These are phyloP conservation scores for Miltochrista miniata DNA, from an alignment of 2,888 invertebrate species.

Conservation along the genomic window DNA sequence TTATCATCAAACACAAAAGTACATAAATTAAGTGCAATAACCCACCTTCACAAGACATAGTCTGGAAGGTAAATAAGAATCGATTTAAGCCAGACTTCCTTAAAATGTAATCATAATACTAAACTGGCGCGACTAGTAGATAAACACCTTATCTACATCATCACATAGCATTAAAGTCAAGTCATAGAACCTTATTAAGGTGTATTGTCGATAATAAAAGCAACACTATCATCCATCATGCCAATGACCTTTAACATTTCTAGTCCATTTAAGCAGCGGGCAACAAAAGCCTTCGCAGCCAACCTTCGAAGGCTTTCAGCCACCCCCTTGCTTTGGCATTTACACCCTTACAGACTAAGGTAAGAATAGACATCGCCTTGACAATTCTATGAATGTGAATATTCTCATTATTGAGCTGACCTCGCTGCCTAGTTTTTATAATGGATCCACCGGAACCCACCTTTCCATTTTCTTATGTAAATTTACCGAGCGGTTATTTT, in stretches of 20 bases:
- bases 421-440: constrained; percentile 62
- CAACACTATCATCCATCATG: constrained; percentile 55
- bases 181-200: constrained; percentile 43
- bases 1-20: too few relatives aligned
- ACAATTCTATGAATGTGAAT: constrained; percentile 31
- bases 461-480: constrained; percentile 52
- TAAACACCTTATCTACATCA: constrained; percentile 21
- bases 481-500: too few relatives aligned
- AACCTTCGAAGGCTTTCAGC: constrained; percentile 31
- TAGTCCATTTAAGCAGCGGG: constrained; percentile 46
- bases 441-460: constrained; percentile 51
- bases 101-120: too few relatives aligned
- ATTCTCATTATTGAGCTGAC: constrained; percentile 47
- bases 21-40: too few relatives aligned
- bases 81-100: too few relatives aligned
- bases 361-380: constrained; percentile 24
- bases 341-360: constrained; percentile 28
- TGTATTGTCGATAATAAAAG: constrained; percentile 39
- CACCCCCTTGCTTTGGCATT: constrained; percentile 29
- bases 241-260: constrained; percentile 61
- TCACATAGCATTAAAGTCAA: constrained; percentile 9
- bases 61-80: too few relatives aligned
- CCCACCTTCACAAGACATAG: too few relatives aligned
- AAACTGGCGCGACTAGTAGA: too few relatives aligned
- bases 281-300: constrained; percentile 47